Evolutionary conservation across 2,888 invertebrate species (phyloP), one percentile per base, ranked within the genome.

Genomic region (Margaritifera margaritifera): DNA sequence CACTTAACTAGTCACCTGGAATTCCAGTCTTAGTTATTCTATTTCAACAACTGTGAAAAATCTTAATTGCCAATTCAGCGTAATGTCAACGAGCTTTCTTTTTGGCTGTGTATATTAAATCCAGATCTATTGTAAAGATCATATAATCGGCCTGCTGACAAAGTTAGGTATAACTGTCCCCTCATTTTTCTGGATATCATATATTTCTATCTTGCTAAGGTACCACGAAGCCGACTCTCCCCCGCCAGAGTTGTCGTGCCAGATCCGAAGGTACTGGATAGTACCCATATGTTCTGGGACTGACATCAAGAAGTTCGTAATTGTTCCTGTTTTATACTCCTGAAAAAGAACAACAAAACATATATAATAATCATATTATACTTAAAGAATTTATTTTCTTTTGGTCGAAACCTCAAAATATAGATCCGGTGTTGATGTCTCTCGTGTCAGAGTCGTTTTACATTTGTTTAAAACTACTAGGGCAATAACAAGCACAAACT

Each of bases 161-260:
- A 11, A 2, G 11, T n/a, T 1, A 11, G 11, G 42, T 42, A 42
- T 2, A 57, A 66, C 71, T 66, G 66, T 86, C 84, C 85, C 84
- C 65, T 89, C 79, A 11, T 85, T 85, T 2, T 87, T 87, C 72
- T 90, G 90, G 6, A 90, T 77, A 73, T 91, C 90, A 20, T 86
- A 76, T 20, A 90, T 79, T 24, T 87, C 81, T n/a, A 91, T 81
- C 68, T 86, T 87, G 68, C 85, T 85, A 25, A 90, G 80, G 69
- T 82, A 89, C 90, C 91, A 91, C 1, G 89, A 89, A 1, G 87
- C 86, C 66, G 81, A 76, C 27, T 81, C 78, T 0, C 88, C 88
- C 24, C 79, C 68, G 2, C 90, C 91, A 18, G 88, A 85, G 78
- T 90, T 90, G 76, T 91, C 90, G 71, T 90, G 90, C 91, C 91